These are phyloP conservation scores for Lepidocyrtinus sp. DNA, from an alignment of 2,888 invertebrate genomes.

Conservation along the genomic window DNA sequence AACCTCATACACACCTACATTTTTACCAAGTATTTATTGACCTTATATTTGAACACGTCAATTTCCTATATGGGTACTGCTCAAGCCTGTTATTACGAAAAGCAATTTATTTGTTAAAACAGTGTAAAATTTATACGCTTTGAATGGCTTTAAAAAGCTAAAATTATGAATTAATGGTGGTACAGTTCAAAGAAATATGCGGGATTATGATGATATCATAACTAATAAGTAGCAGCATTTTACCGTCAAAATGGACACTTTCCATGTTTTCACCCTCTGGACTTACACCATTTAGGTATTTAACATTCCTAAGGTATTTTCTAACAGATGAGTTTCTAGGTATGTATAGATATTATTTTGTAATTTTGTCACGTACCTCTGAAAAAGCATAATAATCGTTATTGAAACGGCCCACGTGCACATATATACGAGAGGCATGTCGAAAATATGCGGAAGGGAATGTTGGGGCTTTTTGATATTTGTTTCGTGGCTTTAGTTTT, in stretches of 20 bases:
- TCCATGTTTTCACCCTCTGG: no score
- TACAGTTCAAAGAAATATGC: neutral
- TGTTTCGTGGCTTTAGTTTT: neutral
- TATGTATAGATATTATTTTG: conserved; percentile 40
- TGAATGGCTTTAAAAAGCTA: no score
- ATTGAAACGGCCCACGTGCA: conserved; percentile 51
- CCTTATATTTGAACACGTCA: no score
- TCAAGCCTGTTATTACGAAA: no score
- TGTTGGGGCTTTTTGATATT: conserved; percentile 36
- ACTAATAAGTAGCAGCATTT: conserved; percentile 1
- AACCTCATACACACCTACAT: no score
- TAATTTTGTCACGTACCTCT: conserved; percentile 65
- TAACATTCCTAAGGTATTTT: conserved; percentile 55
- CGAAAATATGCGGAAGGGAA: no score
- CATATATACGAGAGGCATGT: neutral
- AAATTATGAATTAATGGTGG: neutral
- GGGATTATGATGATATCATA: conserved; percentile 3
- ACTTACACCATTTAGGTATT: conserved; percentile 24
- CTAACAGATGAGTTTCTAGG: neutral
- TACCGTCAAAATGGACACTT: neutral
- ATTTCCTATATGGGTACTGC: no score
- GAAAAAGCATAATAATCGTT: conserved; percentile 53
- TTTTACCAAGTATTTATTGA: no score
- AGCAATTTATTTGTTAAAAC: no score
- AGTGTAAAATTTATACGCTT: no score